Conservation (phyloP, 2,797 vertebrate genomes). For the Peromyscus eremicus region DNA sequence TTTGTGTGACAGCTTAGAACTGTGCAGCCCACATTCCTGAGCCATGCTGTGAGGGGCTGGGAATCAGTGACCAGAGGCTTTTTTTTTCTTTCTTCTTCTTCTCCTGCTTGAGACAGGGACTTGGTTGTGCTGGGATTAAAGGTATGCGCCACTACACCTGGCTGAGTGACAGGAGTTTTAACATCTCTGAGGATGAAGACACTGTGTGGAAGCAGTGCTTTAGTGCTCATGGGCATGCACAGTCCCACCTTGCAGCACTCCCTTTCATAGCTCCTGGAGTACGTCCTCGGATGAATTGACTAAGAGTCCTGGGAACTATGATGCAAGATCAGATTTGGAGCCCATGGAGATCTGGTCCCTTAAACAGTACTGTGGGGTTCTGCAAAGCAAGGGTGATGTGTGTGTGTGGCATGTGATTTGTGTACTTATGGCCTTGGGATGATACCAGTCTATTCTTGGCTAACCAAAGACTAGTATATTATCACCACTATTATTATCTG, state of each 20-base stretch:
- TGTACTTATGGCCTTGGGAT: neutral
- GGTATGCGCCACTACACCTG: too few relatives aligned
- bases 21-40: neutral
- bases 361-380: neutral
- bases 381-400: neutral
- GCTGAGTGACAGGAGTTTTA: neutral
- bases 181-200: neutral
- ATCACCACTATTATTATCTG: neutral
- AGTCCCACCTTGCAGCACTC: neutral
- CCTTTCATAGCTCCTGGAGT: neutral
- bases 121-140: neutral
- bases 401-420: too few relatives aligned
- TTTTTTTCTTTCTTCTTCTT: too few relatives aligned
- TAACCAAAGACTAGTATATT: neutral
- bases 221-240: too few relatives aligned
- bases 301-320: neutral
- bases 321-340: neutral
- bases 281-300: neutral
- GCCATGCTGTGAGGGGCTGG: neutral
- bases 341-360: neutral
- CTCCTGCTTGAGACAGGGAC: neutral
- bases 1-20: too few relatives aligned
- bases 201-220: neutral
- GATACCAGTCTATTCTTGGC: neutral
- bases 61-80: neutral